phyloP scores from a whole-genome alignment of 30 jellyfish, hydroid and myxozoan genomes.

The Haliclystus octoradiatus region DNA sequence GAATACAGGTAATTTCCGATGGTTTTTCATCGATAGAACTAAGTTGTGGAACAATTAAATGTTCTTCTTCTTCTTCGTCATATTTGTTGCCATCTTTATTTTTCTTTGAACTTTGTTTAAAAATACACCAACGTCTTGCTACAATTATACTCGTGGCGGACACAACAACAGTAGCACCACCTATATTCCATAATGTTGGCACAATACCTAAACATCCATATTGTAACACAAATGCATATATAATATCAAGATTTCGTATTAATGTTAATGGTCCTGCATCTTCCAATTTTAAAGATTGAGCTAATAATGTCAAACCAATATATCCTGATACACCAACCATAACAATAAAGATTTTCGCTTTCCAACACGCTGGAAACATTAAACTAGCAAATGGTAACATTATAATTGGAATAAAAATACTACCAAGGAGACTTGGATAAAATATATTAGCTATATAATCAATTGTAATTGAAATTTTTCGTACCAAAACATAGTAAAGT shows the following conservation, averaged over 20 bases:
- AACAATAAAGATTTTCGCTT: constrained; percentile 10
- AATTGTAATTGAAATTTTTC: constrained; percentile 26
- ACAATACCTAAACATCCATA: constrained; percentile 20
- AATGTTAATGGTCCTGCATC: constrained; percentile 63
- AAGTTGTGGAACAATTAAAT: too few relatives aligned
- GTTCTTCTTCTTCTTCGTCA: constrained; percentile 12
- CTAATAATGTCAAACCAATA: constrained; percentile 27
- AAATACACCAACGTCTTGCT: constrained; percentile 27
- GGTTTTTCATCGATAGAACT: too few relatives aligned
- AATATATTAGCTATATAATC: constrained; percentile 31
- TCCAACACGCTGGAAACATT: constrained; percentile 31
- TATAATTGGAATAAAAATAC: constrained; percentile 23
- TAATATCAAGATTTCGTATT: constrained; percentile 62
- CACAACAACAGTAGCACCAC: constrained; percentile 43
- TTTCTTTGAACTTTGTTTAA: constrained; percentile 1
- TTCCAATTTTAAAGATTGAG: constrained; percentile 51
- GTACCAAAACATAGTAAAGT: constrained; percentile 49
- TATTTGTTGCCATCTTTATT: neutral
- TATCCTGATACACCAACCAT: constrained; percentile 49
- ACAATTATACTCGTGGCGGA: constrained; percentile 17
- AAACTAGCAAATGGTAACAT: constrained; percentile 23
- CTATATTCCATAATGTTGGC: constrained; percentile 45
- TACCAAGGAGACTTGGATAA: constrained; percentile 64
- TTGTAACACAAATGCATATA: constrained; percentile 57
- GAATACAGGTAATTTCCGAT: too few relatives aligned